A percentile compares a stretch with the other conserved stretches of the same genome.
phyloP scores from a whole-genome alignment of 2,888 invertebrate genomes.

The Amphipoea oculea region DNA sequence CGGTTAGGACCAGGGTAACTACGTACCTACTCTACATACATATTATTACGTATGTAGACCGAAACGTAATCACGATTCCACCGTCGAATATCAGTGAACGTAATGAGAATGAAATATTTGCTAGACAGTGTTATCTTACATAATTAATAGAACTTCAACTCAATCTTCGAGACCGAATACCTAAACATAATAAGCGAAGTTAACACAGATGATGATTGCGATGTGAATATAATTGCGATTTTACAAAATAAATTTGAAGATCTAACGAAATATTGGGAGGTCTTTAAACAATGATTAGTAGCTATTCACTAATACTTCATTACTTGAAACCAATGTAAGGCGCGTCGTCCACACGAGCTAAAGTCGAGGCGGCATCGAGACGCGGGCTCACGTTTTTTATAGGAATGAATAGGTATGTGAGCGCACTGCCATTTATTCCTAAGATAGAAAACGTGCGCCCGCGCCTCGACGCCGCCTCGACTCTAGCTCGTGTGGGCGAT shows the following conservation, averaged over 20 bases:
- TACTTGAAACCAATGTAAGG: not conserved
- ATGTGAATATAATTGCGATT: not conserved
- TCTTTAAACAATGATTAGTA: not conserved
- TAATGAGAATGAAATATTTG: constrained; percentile 43
- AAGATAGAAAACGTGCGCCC: no score
- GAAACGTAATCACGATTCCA: constrained; percentile 16
- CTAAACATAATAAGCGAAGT: constrained; percentile 21
- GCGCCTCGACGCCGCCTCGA: no score
- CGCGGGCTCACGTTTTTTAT: no score
- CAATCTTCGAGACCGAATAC: constrained; percentile 25
- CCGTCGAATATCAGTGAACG: constrained; percentile 27
- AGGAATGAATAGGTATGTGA: no score
- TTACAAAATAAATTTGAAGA: not conserved
- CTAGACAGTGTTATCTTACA: constrained; percentile 43
- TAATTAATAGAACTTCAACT: constrained; percentile 42
- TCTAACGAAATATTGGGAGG: not conserved
- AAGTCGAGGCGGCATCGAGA: no score
- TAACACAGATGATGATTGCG: constrained; percentile 11
- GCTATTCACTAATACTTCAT: not conserved
- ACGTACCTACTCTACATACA: not conserved
- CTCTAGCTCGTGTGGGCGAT: no score
- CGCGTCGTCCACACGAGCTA: no score
- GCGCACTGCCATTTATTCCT: no score
- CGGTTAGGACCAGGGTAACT: not conserved
- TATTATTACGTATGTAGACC: constrained; percentile 13